Evolutionary conservation across 2,797 vertebrate genomes (phyloP).

Genomic region (Phoeniculus purpureus): DNA sequence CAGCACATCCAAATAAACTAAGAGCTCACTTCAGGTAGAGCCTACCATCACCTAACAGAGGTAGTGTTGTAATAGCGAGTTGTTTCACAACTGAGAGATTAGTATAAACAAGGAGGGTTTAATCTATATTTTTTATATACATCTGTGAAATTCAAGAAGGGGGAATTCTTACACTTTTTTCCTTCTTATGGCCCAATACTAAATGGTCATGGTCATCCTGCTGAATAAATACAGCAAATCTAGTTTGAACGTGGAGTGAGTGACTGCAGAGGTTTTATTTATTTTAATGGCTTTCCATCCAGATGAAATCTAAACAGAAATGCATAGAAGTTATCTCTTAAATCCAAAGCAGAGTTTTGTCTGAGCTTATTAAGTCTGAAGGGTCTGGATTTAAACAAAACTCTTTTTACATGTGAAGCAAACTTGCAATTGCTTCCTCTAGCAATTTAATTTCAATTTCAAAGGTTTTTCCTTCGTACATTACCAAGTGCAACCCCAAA

Average conservation of each 20-base stretch:
- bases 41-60: background rate
- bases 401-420: conserved; percentile 25
- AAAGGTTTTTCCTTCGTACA: background rate
- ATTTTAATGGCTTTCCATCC: conserved; percentile 49
- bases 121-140: background rate
- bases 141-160: background rate
- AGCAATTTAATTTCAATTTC: conserved; percentile 9
- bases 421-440: conserved; percentile 31
- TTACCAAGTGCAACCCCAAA: background rate
- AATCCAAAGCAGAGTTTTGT: conserved; percentile 38
- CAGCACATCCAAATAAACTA: background rate
- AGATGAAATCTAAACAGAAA: conserved; percentile 69
- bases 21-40: background rate
- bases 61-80: background rate
- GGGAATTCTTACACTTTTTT: background rate
- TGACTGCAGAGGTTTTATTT: conserved; percentile 65
- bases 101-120: background rate
- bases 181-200: background rate
- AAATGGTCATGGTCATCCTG: conserved; percentile 4
- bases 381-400: conserved; percentile 38
- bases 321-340: conserved; percentile 27
- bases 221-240: conserved; percentile 34
- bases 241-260: conserved; percentile 55
- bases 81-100: background rate
- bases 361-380: conserved; percentile 14